Percentiles rank a stretch among this genome's conserved stretches.
Conservation (phyloP, 2,888 invertebrate species). For the Formica aserva region DNA sequence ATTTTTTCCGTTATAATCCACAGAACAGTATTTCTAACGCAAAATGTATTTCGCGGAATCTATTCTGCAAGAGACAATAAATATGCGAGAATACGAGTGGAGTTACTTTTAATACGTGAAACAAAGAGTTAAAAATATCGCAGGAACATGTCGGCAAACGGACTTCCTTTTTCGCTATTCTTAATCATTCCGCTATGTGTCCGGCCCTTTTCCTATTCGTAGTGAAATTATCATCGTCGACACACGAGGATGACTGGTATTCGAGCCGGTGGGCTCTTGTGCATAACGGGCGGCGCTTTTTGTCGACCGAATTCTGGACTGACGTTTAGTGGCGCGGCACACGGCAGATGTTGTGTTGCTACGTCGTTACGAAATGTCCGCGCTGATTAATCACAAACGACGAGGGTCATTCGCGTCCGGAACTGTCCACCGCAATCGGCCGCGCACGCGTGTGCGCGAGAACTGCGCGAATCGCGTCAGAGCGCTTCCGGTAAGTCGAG, state of each 20-base stretch:
- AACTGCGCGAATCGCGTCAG: neutral
- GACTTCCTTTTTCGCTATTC: constrained; percentile 33
- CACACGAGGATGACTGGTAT: constrained; percentile 10
- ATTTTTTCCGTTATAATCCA: neutral
- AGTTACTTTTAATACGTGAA: neutral
- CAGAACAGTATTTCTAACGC: neutral
- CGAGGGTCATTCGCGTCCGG: constrained; percentile 80
- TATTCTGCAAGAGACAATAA: neutral
- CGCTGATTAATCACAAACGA: constrained; percentile 81
- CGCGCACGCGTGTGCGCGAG: constrained; percentile 62
- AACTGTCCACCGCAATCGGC: constrained; percentile 80
- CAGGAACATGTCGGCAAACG: constrained; percentile 34
- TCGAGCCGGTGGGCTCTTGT: constrained; percentile 42
- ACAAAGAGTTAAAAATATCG: neutral
- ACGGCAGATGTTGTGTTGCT: constrained; percentile 77
- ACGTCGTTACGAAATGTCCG: constrained; percentile 80
- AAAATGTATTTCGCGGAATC: neutral
- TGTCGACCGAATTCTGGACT: constrained; percentile 65
- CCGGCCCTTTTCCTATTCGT: neutral
- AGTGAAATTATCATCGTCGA: constrained; percentile 23
- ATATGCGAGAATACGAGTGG: neutral
- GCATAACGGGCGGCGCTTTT: constrained; percentile 71
- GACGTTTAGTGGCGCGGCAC: constrained; percentile 76
- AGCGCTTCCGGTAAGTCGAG: constrained; percentile 34
- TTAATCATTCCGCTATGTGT: constrained; percentile 39